These are phyloP conservation scores for Genyomyrus donnyi DNA, from an alignment of 2,113 vertebrate species.

Conservation along the genomic window DNA sequence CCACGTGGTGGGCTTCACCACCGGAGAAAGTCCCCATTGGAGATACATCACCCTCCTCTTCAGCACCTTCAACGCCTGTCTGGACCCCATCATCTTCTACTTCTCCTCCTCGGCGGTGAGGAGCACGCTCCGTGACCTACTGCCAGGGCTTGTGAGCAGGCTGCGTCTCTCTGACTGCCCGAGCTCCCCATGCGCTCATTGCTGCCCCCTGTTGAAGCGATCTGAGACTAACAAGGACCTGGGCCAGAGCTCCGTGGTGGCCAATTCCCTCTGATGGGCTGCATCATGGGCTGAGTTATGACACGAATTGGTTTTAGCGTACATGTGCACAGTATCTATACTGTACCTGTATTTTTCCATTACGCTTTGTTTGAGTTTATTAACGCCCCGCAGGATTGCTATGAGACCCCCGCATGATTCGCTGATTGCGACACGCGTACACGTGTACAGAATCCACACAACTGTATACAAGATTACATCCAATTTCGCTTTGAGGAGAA, in stretches of 20 bases:
- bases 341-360: not conserved
- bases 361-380: not conserved
- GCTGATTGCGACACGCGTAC: not conserved
- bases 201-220: constrained; percentile 6
- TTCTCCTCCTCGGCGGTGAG: constrained; percentile 72
- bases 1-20: constrained; percentile 69
- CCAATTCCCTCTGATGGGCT: constrained; percentile 7
- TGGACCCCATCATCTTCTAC: constrained; percentile 84
- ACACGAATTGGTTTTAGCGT: not conserved
- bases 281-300: not conserved
- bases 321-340: not conserved
- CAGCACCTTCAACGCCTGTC: constrained; percentile 74
- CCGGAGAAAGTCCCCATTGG: constrained; percentile 57
- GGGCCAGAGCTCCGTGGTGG: not conserved
- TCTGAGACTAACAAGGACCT: not conserved
- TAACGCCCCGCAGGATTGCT: not conserved
- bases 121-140: constrained; percentile 42
- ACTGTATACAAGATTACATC: not conserved
- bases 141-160: constrained; percentile 26
- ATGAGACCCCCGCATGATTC: not conserved
- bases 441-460: not conserved
- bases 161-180: constrained; percentile 26
- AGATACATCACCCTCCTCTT: constrained; percentile 63
- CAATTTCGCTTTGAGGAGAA: not conserved
- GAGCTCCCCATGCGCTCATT: not conserved